Conservation (phyloP, 2,797 vertebrate genomes). For the Pipistrellus pygmaeus region DNA sequence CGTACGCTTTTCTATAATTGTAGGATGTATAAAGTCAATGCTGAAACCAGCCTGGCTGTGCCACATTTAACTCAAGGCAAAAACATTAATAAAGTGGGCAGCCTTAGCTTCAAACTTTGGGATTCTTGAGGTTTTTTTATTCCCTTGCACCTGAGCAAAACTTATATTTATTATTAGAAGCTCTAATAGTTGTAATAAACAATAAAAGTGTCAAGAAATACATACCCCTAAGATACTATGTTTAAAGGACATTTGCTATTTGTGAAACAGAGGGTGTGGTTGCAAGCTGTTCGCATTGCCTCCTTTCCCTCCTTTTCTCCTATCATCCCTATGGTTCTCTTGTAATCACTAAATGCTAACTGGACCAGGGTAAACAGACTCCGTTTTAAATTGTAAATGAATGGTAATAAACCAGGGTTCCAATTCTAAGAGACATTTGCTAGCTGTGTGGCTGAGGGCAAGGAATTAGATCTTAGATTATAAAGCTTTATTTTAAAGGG, state of each 20-base stretch:
- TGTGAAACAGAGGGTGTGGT: background rate
- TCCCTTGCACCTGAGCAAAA: conserved; percentile 42
- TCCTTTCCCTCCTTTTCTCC: conserved; percentile 19
- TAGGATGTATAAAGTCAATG: background rate
- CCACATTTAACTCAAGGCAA: conserved; percentile 52
- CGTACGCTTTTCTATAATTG: conserved; percentile 50
- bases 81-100: conserved; percentile 25
- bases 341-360: conserved; percentile 14
- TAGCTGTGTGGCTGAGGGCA: background rate
- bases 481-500: conserved; percentile 35
- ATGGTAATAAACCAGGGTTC: conserved; percentile 6
- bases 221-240: background rate
- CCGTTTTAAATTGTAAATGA: conserved; percentile 41
- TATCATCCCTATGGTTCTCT: background rate
- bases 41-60: conserved; percentile 23
- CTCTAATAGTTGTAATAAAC: background rate
- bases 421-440: too few species aligned
- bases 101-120: background rate
- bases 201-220: conserved; percentile 38
- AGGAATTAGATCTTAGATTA: conserved; percentile 23
- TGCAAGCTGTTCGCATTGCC: background rate
- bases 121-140: conserved; percentile 2
- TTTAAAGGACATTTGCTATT: conserved; percentile 45
- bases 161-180: conserved; percentile 28
- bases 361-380: background rate